Base-by-base conservation (phyloP, 1,140 invertebrate species). In the Aphaenogaster ashmeadi region DNA sequence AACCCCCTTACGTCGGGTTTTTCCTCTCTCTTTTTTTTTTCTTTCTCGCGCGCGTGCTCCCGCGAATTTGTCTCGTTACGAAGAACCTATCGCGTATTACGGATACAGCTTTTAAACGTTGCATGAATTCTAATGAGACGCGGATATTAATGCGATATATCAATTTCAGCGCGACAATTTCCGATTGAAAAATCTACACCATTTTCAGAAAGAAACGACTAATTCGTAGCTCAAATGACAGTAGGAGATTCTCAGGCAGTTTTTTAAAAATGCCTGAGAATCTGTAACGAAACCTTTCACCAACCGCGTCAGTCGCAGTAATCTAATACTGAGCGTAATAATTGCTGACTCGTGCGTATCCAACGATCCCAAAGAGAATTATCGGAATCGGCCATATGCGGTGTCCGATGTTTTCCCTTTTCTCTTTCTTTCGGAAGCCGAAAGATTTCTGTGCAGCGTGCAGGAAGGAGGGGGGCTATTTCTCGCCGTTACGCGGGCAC, bases 61-160 rank as follows among this genome's bases (percentile, higher is more conserved):
- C 18, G n/a, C 33, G 33, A 27, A 36, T 38, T 67, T 66, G 36
- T 69, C 36, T 9, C 78, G 38, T 54, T 80, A 52, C 47, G 27
- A 44, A 60, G 47, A 13, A 2, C 44, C 11, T 18, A 9, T 5
- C 36, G 62, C n/a, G 47, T 18, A 54, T 54, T 71, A 21, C 8
- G 77, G 44, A 33, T 47, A 9, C n/a, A 6, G 13, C 62, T 52
- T 80, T 67, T 36, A 69, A 80, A 71, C 78, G 78, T 81, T 13
- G 1, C 5, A 13, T 54, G 78, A 80, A 69, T 80, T 54, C 50
- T 80, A 80, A 79, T 64, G 41, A 64, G 58, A 47, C 56, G 8
- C 15, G 56, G 41, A 44, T 77, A 66, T 66, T 66, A 50, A 81
- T 54, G 27, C n/a, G 18, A 79, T 27, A 15, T 38, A 54, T 80